Evolutionary conservation across 2,888 invertebrate species (phyloP), one percentile per base, ranked within the genome.

Genomic region (Beris chalybata): DNA sequence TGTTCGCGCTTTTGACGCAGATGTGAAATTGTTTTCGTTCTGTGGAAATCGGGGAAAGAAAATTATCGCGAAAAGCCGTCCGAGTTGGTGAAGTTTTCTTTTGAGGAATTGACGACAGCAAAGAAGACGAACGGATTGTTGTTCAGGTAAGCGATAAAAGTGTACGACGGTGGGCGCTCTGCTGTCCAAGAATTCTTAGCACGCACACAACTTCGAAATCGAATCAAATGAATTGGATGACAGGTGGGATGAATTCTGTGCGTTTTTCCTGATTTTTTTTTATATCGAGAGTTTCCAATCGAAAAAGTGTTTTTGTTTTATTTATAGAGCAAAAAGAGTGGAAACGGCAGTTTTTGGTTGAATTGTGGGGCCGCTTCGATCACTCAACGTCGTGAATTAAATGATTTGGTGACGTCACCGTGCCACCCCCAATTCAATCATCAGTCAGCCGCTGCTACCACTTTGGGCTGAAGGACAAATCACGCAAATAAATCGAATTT

Each of bases 171-270:
- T 22, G 22, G 22, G 22, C 22, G 22, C 22, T 22, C 22, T n/a
- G 22, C 22, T 22, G 22, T 59, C 15, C 59, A 59, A 48, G 48
- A 59, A 59, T 29, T 48, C 48, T 5, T 12, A 59, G 31, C 50
- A 59, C 48, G 31, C 7, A 59, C 32, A 59, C 59, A 30, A 57
- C 30, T 48, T 13, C 22, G 30, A 22, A 48, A 31, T 31, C 48
- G 31, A 59, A 48, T 29, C 22, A 48, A 12, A 48, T 50, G 32
- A 48, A 38, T 29, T 13, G 22, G 48, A 32, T 59, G 59, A 59
- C 59, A 59, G 59, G 59, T 59, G 59, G 59, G 59, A 59, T 59
- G 50, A n/a, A 59, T 59, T 59, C 22, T 22, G 22, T 22, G 1
- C 22, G 22, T 22, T 59, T 31, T 43, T 50, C 13, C 15, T 43